Evolutionary conservation across 1,140 invertebrate genomes (phyloP).

Genomic region (Drosophila nigromelanica): DNA sequence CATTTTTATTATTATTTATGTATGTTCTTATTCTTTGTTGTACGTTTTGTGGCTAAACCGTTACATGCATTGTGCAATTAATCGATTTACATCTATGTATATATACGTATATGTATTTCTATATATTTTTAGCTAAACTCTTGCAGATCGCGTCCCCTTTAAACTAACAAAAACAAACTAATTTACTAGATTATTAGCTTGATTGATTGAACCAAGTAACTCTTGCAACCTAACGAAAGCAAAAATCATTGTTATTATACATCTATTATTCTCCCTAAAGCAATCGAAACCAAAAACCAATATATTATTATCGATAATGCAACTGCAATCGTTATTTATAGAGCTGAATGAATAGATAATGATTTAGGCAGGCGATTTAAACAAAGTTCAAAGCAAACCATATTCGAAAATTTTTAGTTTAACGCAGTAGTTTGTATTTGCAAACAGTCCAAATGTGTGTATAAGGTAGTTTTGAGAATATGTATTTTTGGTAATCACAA

Average conservation of each 20-base stretch:
- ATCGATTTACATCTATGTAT: slow-evolving; percentile 50
- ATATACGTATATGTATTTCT: slow-evolving; percentile 58
- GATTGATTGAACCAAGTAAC: slow-evolving; percentile 12
- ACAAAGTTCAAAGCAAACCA: slow-evolving; percentile 37
- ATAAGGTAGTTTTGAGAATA: slow-evolving; percentile 36
- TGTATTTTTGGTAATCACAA: slow-evolving; percentile 51
- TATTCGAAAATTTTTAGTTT: slow-evolving; percentile 7
- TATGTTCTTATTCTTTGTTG: slow-evolving; percentile 34
- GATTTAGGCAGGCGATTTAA: slow-evolving; percentile 47
- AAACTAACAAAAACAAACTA: slow-evolving; percentile 45
- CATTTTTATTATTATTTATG: slow-evolving; percentile 6
- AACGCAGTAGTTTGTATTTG: slow-evolving; percentile 15
- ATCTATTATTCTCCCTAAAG: not conserved
- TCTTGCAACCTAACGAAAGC: slow-evolving; percentile 7
- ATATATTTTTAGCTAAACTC: slow-evolving; percentile 80
- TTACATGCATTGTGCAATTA: slow-evolving; percentile 47
- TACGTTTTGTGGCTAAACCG: slow-evolving; percentile 38
- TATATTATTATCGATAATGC: slow-evolving; percentile 21
- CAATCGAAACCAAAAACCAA: slow-evolving; percentile 29
- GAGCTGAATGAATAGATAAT: slow-evolving; percentile 12
- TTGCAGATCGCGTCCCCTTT: slow-evolving; percentile 69
- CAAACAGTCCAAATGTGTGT: slow-evolving; percentile 41
- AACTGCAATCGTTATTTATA: slow-evolving; percentile 23
- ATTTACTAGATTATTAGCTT: slow-evolving; percentile 29
- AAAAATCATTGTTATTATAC: not conserved